Base-by-base conservation (phyloP, 2,888 invertebrate species). In the Cecidostiba fungosa region DNA sequence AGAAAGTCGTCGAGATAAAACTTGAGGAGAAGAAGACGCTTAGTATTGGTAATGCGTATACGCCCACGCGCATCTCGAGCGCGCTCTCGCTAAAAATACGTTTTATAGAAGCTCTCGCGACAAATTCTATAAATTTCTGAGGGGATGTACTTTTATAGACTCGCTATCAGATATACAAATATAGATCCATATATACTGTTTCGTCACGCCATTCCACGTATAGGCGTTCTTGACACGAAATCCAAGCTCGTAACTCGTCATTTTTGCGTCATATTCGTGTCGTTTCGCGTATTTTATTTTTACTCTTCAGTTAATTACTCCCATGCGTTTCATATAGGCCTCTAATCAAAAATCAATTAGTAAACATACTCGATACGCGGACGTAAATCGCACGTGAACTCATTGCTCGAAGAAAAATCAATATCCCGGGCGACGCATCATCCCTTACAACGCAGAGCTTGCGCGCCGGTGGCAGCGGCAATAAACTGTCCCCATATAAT, bases 61-160 rank as follows among this genome's bases (percentile, higher is more conserved):
- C 47, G 12, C 47, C 59, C 16, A 32, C 47, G 16, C 19, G 29
- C 78, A 23, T 19, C 36, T 79, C 66, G 36, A 54, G 8, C 19
- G 39, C 59, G 39, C 69, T 47, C 54, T 76, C 16, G n/a, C 50
- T 66, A 66, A 79, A 84, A 84, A 84, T 84, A 79, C 12, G 2
- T 79, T 62, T 84, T 78, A 79, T 74, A 84, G 50, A 79, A 66
- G 62, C 39, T 72, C 47, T 43, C 39, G 36, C 26, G 36, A 73
- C 66, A 66, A 77, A 43, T 73, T 84, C 69, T 79, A 84, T 79
- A 79, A 79, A 76, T 76, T 78, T 79, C 78, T 54, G 47, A 2
- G 32, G 39, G 39, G 43, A 50, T 32, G 62, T 62, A 77, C 77
- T 70, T 77, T 77, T 83, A 72, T 72, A 72, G 62, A 66, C 32